A percentile compares a stretch with the other conserved stretches of the same genome.
phyloP scores from a whole-genome alignment of 1,140 invertebrate genomes.

The Bactericera cockerelli region DNA sequence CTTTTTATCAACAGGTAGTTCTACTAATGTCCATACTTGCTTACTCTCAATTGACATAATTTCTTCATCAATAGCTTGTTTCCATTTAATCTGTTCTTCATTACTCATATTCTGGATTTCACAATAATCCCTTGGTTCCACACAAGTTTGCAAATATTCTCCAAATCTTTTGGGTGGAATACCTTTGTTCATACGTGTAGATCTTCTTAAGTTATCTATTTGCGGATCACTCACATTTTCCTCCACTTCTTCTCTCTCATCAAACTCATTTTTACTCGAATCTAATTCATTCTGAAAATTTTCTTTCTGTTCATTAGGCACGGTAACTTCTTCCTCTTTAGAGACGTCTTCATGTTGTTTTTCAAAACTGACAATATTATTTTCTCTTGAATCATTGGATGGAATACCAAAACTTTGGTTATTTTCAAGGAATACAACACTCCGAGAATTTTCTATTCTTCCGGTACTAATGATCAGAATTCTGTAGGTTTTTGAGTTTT shows the following conservation, averaged over 20 bases:
- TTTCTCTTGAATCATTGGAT: neutral
- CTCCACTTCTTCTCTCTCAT: neutral
- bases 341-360: too few relatives aligned
- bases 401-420: neutral
- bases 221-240: neutral
- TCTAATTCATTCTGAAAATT: neutral
- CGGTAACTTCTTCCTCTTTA: too few relatives aligned
- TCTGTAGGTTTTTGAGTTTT: slow-evolving; percentile 8
- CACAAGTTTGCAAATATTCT: neutral
- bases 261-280: neutral
- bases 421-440: neutral
- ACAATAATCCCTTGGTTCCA: neutral
- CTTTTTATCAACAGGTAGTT: slow-evolving; percentile 23
- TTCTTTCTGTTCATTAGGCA: neutral
- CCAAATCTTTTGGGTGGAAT: neutral
- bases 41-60: slow-evolving; percentile 16
- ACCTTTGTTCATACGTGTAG: neutral
- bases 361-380: too few relatives aligned
- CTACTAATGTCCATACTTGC: slow-evolving; percentile 25
- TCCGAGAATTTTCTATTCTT: neutral
- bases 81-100: slow-evolving; percentile 13
- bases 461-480: neutral
- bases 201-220: neutral
- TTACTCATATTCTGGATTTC: slow-evolving; percentile 10
- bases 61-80: slow-evolving; percentile 14